Percentiles rank a stretch among this genome's conserved stretches.
Evolutionary conservation across 2,888 invertebrate species (phyloP).

Genomic region (Ceraclea dissimilis): DNA sequence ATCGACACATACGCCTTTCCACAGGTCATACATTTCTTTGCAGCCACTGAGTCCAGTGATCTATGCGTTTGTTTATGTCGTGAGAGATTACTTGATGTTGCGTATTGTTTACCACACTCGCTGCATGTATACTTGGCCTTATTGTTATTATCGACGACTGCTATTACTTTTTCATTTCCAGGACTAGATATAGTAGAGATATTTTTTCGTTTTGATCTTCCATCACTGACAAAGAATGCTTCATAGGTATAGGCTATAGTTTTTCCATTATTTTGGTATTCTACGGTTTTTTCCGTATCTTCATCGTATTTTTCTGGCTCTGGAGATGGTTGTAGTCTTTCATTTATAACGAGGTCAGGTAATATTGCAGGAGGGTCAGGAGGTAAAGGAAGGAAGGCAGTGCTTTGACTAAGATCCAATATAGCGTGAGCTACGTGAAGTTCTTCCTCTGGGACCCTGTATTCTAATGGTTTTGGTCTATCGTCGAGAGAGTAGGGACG

Average conservation of each 20-base stretch:
- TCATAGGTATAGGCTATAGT: slow-evolving; percentile 86
- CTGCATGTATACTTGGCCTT: slow-evolving; percentile 67
- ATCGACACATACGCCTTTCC: slow-evolving; percentile 96
- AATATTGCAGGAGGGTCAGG: slow-evolving; percentile 27
- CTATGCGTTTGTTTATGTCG: slow-evolving; percentile 89
- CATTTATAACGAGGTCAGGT: slow-evolving; percentile 20
- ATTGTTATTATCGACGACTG: slow-evolving; percentile 34
- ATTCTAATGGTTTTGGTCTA: slow-evolving; percentile 49
- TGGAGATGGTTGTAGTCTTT: slow-evolving; percentile 30
- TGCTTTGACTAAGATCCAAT: slow-evolving; percentile 80
- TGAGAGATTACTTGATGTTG: slow-evolving; percentile 83
- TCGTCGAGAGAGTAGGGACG: slow-evolving; percentile 77
- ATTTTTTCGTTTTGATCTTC: slow-evolving; percentile 71
- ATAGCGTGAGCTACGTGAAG: slow-evolving; percentile 84
- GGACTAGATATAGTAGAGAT: slow-evolving; percentile 38
- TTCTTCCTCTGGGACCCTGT: slow-evolving; percentile 64
- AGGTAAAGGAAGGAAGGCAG: slow-evolving; percentile 58
- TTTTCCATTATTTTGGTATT: slow-evolving; percentile 45
- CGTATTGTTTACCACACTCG: slow-evolving; percentile 87
- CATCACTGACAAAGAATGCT: slow-evolving; percentile 86
- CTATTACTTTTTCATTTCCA: slow-evolving; percentile 35
- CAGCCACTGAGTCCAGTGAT: slow-evolving; percentile 86
- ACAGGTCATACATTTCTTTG: slow-evolving; percentile 91
- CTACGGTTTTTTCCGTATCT: slow-evolving; percentile 20
- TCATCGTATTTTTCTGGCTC: slow-evolving; percentile 13